Base-by-base conservation (phyloP, 2,888 invertebrate species). In the Eupithecia abbreviata region DNA sequence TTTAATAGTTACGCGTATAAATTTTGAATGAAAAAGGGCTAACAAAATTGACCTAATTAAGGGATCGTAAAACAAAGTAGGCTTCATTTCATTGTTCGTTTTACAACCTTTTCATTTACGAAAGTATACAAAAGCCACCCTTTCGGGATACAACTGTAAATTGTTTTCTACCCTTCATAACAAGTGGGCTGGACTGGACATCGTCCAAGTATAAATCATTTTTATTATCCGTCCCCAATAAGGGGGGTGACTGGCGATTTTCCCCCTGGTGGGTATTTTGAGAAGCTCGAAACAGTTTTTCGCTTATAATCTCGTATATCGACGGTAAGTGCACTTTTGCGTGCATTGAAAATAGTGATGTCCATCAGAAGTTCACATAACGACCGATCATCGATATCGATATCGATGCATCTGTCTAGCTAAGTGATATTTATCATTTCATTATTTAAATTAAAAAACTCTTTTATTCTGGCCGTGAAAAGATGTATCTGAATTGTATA, bases 121-220 rank as follows among this genome's bases (percentile, higher is more conserved):
- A 74, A 76, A 69, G 69, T 70, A 74, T 67, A 78, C 78, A 78
- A 72, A 75, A 74, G 72, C 66, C 88, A 89, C 85, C 87, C 87
- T 89, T 89, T 86, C 84, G 82, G 87, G 85, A 85, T 86, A 84
- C 87, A 86, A 89, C 78, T 88, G 90, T 90, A 93, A 94, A 93
- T 94, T 93, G 92, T 94, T 94, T 93, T 90, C 89, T 86, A 90
- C 93, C 93, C 93, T 90, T 86, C 87, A 86, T 90, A 90, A 87
- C 90, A 89, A 90, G 89, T 89, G 86, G 87, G 84, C 85, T 85
- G 79, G 73, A 82, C 89, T 91, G 93, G 93, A 92, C 93, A 92
- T 92, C 88, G 89, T 49, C 47, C 69, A 47, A 88, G 86, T 87
- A 93, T 95, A 94, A 94, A 95, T 95, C 93, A 94, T 93, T 93